Evolutionary conservation across 1,140 invertebrate species (phyloP).

Genomic region (Oncopodura yosiiana): DNA sequence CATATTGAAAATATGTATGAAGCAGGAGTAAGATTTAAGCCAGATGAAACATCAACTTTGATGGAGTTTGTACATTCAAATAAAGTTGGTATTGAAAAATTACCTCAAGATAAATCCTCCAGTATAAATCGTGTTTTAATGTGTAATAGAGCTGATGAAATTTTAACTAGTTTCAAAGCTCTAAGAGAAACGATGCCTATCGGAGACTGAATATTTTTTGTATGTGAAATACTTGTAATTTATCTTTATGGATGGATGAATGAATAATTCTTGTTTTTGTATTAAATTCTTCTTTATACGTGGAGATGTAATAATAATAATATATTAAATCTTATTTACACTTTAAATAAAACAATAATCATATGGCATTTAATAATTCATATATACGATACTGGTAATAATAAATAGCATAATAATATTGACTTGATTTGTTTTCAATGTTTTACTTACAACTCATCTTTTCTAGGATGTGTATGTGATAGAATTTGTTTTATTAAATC

Average conservation of each 20-base stretch:
- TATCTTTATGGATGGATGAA: neutral
- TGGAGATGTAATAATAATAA: too few relatives aligned
- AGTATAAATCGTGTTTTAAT: neutral
- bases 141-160: constrained; percentile 4
- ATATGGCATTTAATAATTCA: neutral
- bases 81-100: neutral
- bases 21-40: neutral
- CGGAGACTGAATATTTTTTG: neutral
- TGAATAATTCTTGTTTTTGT: neutral
- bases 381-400: neutral
- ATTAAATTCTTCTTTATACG: neutral
- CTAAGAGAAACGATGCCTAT: neutral
- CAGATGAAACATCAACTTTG: neutral
- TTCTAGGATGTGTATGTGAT: neutral
- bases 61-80: constrained; percentile 5
- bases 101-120: neutral
- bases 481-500: neutral
- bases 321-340: neutral
- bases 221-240: neutral
- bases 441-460: neutral
- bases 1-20: too few relatives aligned
- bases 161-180: constrained; percentile 5
- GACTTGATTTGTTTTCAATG: neutral
- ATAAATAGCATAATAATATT: neutral
- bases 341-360: too few relatives aligned